Evolutionary conservation across 2,113 vertebrate genomes (phyloP), one percentile per base, ranked within the genome.

Genomic region (Equus przewalskii): DNA sequence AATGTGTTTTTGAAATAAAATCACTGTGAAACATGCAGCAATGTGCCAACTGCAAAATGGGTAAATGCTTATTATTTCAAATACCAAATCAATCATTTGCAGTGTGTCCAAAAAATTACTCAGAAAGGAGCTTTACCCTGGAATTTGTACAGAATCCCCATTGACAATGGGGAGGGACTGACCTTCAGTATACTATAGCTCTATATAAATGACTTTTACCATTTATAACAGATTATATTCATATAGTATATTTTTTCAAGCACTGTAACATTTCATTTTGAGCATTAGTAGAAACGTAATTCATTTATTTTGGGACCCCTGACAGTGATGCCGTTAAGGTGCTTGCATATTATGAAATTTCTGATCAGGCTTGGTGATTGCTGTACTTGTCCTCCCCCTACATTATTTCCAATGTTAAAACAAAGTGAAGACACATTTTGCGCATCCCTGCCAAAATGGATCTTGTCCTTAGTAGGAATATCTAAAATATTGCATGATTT

Each of bases 1-100:
- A 78, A 85, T 89, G 24, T 91, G n/a, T 93, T 97, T 84, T 93
- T 94, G 21, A 94, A 97, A 96, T 97, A 97, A 97, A 98, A 92
- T 90, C 30, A 90, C 75, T 60, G 4, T 56, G 64, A 92, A 97
- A 96, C 14, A 75, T 62, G 6, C 36, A 94, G 19, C 3, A 16
- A 33, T 62, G 9, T 83, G 36, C 30, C 58, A 92, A 36, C 28
- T 96, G 26, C 24, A 87, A 95, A 94, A 95, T 92, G 54, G 30
- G n/a, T 86, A 86, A 89, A 75, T 92, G 64, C 22, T 24, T 92
- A 1, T 92, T 94, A 88, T 96, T 96, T 97, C 70, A 94, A 92
- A 54, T 49, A 75, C 36, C 4, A 60, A 89, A 80, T 33, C 64
- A 64, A 89, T 90, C 90, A 14, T 73, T 83, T 89, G 33, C 65